phyloP scores from a whole-genome alignment of 2,113 vertebrate species.

The Laticauda laticaudata region DNA sequence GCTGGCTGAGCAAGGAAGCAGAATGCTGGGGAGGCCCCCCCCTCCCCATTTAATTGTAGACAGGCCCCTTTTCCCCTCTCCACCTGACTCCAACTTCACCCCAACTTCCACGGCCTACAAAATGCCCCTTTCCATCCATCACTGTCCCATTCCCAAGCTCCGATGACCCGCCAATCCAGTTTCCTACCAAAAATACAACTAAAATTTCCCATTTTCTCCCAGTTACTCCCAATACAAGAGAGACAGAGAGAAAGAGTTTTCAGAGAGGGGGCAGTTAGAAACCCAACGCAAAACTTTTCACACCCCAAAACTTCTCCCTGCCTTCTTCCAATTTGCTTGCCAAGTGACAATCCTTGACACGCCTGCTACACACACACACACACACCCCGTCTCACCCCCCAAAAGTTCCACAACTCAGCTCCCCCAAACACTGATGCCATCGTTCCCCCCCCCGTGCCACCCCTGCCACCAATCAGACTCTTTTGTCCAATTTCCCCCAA shows the following conservation, averaged over 20 bases:
- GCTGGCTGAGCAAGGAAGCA: not conserved
- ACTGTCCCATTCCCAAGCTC: not conserved
- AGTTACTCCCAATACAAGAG: not conserved
- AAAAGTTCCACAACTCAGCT: not conserved
- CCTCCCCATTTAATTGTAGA: not conserved
- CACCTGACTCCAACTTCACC: not conserved
- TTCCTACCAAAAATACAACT: not conserved
- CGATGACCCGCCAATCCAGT: not conserved
- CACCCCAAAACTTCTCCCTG: not conserved
- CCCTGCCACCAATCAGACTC: not conserved
- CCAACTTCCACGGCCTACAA: not conserved
- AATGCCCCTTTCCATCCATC: no score
- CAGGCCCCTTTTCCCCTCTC: not conserved
- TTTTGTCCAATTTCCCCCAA: not conserved
- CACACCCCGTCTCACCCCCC: no score
- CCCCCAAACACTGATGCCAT: not conserved
- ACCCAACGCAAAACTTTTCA: not conserved
- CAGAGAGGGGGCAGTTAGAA: not conserved
- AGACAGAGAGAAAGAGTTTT: no score
- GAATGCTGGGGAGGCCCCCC: not conserved
- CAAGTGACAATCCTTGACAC: no score
- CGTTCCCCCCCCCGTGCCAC: no score
- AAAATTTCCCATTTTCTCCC: not conserved
- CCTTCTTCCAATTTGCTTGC: no score
- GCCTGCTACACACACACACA: no score